Base-by-base conservation (phyloP, 2,888 invertebrate genomes). In the Syritta pipiens region DNA sequence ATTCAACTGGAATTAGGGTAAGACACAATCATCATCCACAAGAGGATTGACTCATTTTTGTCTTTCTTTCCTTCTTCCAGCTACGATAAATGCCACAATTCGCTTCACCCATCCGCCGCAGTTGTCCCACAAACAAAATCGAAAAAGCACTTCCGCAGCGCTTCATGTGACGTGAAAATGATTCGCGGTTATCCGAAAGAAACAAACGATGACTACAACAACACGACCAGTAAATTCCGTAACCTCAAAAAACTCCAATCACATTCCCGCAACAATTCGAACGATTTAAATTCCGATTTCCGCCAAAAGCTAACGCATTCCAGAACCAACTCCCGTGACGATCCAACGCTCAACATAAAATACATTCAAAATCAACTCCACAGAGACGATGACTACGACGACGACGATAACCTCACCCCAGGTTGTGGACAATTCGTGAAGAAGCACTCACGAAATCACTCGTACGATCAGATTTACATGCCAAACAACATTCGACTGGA, bases 1-100 rank as follows among this genome's bases (percentile, higher is more conserved):
- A 91, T 92, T 82, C 92, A 92, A 83, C 87, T 92, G 82, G 92
- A 92, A 84, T 90, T 91, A 82, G 90, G 91, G 87, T 90, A 89
- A 84, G 84, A 55, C 37, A 17, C 3, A 17, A 3, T 7, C 35
- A 35, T 7, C 14, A 2, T 3, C 14, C 37, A 3, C 6, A 6
- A 37, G 17, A 17, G 17, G n/a, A 7, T 7, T 14, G 4, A 40
- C 4, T 14, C 6, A 37, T 37, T 3, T 37, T 32, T 5, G 19
- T 17, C 3, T 4, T 10, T 4, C n/a, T 22, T 1, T n/a, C 30
- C 9, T 53, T 5, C 48, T 48, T 72, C 1, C 69, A 88, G 89
- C 30, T 88, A 88, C 59, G 89, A 89, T 67, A 88, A 89, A 81
- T 87, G 86, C 10, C 86, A 86, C 49, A 85, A 85, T 59, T 79